These are phyloP conservation scores for Hololepta plana DNA, from an alignment of 2,888 invertebrate genomes.

Conservation along the genomic window DNA sequence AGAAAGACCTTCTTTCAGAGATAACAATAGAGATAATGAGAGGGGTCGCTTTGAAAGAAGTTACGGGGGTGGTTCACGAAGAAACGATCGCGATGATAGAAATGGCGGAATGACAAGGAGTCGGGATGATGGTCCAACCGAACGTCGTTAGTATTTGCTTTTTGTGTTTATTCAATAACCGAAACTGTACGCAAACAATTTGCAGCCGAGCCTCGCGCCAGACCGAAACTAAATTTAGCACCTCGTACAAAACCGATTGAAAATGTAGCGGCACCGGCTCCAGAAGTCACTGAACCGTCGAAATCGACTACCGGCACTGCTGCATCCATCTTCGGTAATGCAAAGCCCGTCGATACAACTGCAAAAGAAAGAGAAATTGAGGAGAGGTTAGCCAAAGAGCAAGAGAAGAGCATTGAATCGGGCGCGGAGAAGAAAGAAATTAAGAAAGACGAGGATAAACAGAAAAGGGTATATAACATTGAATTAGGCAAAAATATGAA, in stretches of 20 bases:
- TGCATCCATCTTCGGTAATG: slow-evolving; percentile 80
- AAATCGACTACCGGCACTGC: slow-evolving; percentile 32
- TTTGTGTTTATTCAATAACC: slow-evolving; percentile 6
- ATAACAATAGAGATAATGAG: slow-evolving; percentile 19
- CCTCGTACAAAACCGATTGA: slow-evolving; percentile 65
- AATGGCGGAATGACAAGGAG: slow-evolving; percentile 11
- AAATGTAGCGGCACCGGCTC: slow-evolving; percentile 12
- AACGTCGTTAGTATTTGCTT: neutral
- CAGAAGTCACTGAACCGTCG: slow-evolving; percentile 16
- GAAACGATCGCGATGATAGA: slow-evolving; percentile 3
- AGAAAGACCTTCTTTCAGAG: slow-evolving; percentile 16
- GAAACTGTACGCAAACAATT: slow-evolving; percentile 10
- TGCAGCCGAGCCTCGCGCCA: slow-evolving; percentile 39
- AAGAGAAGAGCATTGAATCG: slow-evolving; percentile 83
- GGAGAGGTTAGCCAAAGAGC: slow-evolving; percentile 56
- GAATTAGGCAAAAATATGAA: neutral
- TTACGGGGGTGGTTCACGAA: neutral
- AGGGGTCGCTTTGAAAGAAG: slow-evolving; percentile 26
- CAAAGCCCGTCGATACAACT: slow-evolving; percentile 88
- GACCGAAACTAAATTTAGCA: slow-evolving; percentile 62
- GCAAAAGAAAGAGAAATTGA: slow-evolving; percentile 83
- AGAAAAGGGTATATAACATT: slow-evolving; percentile 10
- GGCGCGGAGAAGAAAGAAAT: slow-evolving; percentile 39
- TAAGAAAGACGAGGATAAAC: neutral
- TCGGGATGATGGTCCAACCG: slow-evolving; percentile 3